A percentile compares a stretch with the other conserved stretches of the same genome.
These are phyloP conservation scores for Craterocephalus amniculus DNA, from an alignment of 2,797 vertebrate genomes.

Conservation along the genomic window DNA sequence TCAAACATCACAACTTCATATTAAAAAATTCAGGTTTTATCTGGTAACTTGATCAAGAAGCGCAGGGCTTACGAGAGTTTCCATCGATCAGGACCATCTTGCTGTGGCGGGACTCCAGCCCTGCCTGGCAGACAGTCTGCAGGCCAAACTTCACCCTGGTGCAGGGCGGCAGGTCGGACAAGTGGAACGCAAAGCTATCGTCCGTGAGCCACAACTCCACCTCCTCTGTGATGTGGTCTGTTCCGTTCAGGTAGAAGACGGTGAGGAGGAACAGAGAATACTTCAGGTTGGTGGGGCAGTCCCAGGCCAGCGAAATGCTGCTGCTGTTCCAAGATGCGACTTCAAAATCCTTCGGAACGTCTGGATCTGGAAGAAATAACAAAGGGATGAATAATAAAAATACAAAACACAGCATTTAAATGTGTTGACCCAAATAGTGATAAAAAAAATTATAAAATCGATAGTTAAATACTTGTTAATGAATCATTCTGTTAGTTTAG, in stretches of 20 bases:
- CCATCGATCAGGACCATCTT: constrained; percentile 63
- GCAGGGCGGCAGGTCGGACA: constrained; percentile 72
- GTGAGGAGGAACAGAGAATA: constrained; percentile 72
- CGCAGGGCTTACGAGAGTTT: constrained; percentile 62
- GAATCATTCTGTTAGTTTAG: background rate
- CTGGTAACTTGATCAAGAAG: background rate
- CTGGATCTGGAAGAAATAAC: constrained; percentile 63
- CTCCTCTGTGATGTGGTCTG: constrained; percentile 46
- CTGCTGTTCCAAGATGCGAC: constrained; percentile 63
- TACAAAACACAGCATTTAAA: too few species aligned
- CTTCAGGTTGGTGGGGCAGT: constrained; percentile 56
- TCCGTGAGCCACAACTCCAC: constrained; percentile 27
- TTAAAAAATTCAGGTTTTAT: background rate
- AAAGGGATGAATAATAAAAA: background rate
- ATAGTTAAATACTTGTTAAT: background rate
- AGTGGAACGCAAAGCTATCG: constrained; percentile 31
- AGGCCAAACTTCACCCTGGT: constrained; percentile 71
- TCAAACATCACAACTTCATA: background rate
- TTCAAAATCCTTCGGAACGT: constrained; percentile 63
- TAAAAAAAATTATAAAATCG: too few species aligned
- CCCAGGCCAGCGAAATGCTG: constrained; percentile 74
- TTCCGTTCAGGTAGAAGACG: constrained; percentile 59
- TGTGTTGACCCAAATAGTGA: too few species aligned
- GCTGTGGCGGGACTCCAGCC: constrained; percentile 60
- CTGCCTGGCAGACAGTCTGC: constrained; percentile 71